Evolutionary conservation across 2,888 invertebrate species (phyloP).

Genomic region (Sarcophaga caerulescens): DNA sequence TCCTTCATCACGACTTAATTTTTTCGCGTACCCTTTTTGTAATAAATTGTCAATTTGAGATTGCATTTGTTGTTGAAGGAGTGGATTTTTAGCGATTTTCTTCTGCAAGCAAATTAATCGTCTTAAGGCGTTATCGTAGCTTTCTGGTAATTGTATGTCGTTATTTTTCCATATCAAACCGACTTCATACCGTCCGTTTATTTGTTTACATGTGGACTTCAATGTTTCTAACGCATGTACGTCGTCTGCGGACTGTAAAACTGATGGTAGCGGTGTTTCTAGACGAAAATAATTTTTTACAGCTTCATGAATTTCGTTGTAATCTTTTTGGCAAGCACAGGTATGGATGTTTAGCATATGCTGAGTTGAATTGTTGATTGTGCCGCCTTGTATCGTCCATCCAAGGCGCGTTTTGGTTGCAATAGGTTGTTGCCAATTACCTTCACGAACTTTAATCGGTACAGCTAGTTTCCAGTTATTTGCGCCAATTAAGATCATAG

Average conservation of each 20-base stretch:
- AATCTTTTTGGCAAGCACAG: constrained; percentile 25
- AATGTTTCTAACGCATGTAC: constrained; percentile 41
- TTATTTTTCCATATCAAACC: too few relatives aligned
- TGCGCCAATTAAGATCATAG: not conserved
- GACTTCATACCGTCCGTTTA: constrained; percentile 11
- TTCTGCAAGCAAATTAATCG: constrained; percentile 35
- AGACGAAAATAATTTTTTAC: constrained; percentile 40
- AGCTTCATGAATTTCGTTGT: constrained; percentile 21
- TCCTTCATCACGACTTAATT: not conserved
- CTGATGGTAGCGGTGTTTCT: constrained; percentile 17
- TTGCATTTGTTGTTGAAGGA: constrained; percentile 30
- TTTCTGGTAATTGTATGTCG: too few relatives aligned
- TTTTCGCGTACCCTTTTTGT: constrained; percentile 31
- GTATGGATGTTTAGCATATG: constrained; percentile 23
- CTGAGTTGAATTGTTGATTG: not conserved
- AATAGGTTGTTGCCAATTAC: not conserved
- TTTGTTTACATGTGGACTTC: constrained; percentile 53
- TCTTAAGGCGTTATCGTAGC: constrained; percentile 22
- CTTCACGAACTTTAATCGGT: not conserved
- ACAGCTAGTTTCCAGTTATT: not conserved
- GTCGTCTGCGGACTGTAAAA: constrained; percentile 22
- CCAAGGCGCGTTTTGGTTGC: constrained; percentile 2
- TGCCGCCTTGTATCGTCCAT: not conserved
- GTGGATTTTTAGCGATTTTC: constrained; percentile 21
- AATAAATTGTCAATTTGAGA: not conserved